Conservation (phyloP, 2,113 vertebrate species). For the Varanus komodoensis region DNA sequence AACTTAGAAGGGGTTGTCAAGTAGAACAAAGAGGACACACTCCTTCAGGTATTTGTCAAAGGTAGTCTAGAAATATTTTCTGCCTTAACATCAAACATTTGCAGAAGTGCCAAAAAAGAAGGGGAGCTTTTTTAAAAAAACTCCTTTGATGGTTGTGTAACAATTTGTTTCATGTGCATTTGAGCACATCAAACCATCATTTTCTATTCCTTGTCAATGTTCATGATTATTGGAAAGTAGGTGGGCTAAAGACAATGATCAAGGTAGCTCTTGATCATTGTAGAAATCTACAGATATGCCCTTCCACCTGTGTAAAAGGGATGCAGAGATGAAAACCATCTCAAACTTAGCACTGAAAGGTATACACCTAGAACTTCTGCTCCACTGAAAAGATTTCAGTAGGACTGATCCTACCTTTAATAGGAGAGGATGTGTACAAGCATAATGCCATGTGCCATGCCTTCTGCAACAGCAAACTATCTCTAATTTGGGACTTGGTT, state of each 20-base stretch:
- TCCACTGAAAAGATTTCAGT: not conserved
- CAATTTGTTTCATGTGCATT: not conserved
- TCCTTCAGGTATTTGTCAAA: slow-evolving; percentile 26
- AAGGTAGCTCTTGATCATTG: too few species aligned
- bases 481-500: not conserved
- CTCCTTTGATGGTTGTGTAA: not conserved
- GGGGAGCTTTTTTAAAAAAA: too few species aligned
- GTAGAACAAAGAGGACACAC: slow-evolving; percentile 21
- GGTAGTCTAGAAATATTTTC: slow-evolving; percentile 18
- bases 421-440: not conserved
- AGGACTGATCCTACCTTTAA: not conserved
- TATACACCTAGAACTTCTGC: not conserved
- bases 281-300: not conserved
- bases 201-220: not conserved
- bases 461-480: not conserved
- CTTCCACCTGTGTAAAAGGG: not conserved
- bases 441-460: not conserved
- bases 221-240: not conserved
- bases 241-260: not conserved
- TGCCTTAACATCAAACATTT: slow-evolving; percentile 3
- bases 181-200: not conserved
- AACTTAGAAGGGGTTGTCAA: slow-evolving; percentile 11
- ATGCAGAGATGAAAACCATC: not conserved
- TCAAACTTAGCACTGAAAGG: not conserved
- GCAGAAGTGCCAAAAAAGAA: not conserved